Evolutionary conservation across 2,888 invertebrate species (phyloP).

Genomic region (Marronus borbonicus): DNA sequence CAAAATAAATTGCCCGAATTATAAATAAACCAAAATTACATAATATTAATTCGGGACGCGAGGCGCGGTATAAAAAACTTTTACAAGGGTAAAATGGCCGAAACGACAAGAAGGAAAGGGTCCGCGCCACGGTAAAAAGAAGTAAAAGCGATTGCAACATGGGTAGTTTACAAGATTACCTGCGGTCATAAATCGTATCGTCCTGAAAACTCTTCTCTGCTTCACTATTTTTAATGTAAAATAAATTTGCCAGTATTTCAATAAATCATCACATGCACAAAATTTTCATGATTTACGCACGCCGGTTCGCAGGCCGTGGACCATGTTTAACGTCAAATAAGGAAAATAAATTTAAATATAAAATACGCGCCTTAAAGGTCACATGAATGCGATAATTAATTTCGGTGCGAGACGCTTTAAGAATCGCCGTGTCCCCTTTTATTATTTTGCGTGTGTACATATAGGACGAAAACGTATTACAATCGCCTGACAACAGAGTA

Average conservation of each 20-base stretch:
- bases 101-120: background rate
- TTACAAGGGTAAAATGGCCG: background rate
- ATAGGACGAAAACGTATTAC: slow-evolving; percentile 40
- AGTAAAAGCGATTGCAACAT: slow-evolving; percentile 33
- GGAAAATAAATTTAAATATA: slow-evolving; percentile 52
- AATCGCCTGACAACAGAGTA: slow-evolving; percentile 22
- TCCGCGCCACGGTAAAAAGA: slow-evolving; percentile 5
- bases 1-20: slow-evolving; percentile 32
- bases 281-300: slow-evolving; percentile 52
- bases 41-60: slow-evolving; percentile 33
- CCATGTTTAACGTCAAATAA: slow-evolving; percentile 54
- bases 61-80: background rate
- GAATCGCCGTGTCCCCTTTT: slow-evolving; percentile 18
- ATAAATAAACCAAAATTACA: slow-evolving; percentile 33
- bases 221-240: slow-evolving; percentile 52
- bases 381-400: slow-evolving; percentile 38
- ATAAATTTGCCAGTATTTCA: slow-evolving; percentile 52
- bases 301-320: slow-evolving; percentile 29
- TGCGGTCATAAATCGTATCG: slow-evolving; percentile 34
- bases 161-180: slow-evolving; percentile 43
- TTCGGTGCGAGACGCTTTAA: slow-evolving; percentile 23
- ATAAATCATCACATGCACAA: slow-evolving; percentile 51
- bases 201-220: slow-evolving; percentile 31
- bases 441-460: slow-evolving; percentile 21
- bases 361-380: slow-evolving; percentile 44